phyloP scores from a whole-genome alignment of 2,888 invertebrate species.

The Junonia oenone region DNA sequence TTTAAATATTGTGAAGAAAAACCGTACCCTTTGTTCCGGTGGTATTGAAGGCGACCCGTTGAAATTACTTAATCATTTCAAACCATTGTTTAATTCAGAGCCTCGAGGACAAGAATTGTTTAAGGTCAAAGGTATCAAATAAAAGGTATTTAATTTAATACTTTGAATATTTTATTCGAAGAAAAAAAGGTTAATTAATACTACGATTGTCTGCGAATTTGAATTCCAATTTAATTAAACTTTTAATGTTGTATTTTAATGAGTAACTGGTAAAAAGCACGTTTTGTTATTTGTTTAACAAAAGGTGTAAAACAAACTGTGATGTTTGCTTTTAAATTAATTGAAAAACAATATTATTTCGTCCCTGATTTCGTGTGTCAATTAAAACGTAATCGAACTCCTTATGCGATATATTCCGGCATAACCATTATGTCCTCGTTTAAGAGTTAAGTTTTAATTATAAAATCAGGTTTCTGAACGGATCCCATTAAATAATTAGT shows the following conservation, averaged over 20 bases:
- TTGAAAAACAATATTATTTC: too few relatives aligned
- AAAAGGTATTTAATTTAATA: background rate
- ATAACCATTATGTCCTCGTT: too few relatives aligned
- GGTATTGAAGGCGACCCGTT: background rate
- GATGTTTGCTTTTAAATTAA: too few relatives aligned
- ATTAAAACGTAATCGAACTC: too few relatives aligned
- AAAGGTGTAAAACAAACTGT: too few relatives aligned
- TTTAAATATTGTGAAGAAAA: background rate
- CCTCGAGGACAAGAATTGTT: background rate
- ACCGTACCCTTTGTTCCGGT: background rate
- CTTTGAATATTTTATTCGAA: background rate
- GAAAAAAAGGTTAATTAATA: background rate
- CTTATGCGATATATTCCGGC: too few relatives aligned
- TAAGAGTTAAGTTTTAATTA: too few relatives aligned
- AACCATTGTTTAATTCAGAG: background rate
- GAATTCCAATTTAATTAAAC: background rate
- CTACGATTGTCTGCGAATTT: background rate
- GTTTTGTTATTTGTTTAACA: too few relatives aligned
- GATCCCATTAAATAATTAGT: too few relatives aligned
- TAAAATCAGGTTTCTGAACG: too few relatives aligned
- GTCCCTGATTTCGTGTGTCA: too few relatives aligned
- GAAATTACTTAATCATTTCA: slow-evolving; percentile 2
- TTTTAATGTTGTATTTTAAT: background rate
- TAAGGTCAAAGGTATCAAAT: background rate
- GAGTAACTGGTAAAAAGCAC: too few relatives aligned